Conservation (phyloP, 2,113 vertebrate genomes). For the Nothoprocta perdicaria region DNA sequence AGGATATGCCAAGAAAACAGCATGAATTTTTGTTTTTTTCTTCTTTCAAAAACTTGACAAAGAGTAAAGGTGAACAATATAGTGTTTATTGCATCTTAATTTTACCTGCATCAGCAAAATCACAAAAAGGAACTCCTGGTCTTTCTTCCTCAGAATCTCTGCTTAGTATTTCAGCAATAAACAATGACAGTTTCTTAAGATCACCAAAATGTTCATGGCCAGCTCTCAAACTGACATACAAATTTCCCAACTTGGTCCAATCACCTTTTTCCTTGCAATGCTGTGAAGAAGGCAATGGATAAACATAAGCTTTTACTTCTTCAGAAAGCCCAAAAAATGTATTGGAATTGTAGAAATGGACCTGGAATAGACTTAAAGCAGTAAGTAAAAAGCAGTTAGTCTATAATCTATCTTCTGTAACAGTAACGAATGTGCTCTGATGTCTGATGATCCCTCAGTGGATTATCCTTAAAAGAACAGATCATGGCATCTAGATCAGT, state of each 20-base stretch:
- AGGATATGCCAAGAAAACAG: not conserved
- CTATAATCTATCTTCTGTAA: not conserved
- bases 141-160: constrained; percentile 78
- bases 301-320: not conserved
- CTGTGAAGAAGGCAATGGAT: constrained; percentile 70
- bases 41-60: not conserved
- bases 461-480: not conserved
- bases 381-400: not conserved
- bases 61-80: not conserved
- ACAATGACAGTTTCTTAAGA: constrained; percentile 82
- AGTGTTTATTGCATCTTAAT: not conserved
- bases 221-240: constrained; percentile 80
- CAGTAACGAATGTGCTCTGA: not conserved
- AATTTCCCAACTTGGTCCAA: constrained; percentile 84
- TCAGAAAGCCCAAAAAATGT: not conserved
- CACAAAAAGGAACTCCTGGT: constrained; percentile 84
- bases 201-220: constrained; percentile 77
- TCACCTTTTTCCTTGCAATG: constrained; percentile 85
- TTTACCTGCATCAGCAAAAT: constrained; percentile 89
- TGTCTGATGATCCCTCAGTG: not conserved
- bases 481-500: not conserved
- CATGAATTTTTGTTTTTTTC: rapidly evolving
- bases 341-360: not conserved
- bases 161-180: constrained; percentile 81
- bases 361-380: not conserved